These are phyloP conservation scores for Melipona quadrifasciata DNA, from an alignment of 1,140 invertebrate species.

Conservation along the genomic window DNA sequence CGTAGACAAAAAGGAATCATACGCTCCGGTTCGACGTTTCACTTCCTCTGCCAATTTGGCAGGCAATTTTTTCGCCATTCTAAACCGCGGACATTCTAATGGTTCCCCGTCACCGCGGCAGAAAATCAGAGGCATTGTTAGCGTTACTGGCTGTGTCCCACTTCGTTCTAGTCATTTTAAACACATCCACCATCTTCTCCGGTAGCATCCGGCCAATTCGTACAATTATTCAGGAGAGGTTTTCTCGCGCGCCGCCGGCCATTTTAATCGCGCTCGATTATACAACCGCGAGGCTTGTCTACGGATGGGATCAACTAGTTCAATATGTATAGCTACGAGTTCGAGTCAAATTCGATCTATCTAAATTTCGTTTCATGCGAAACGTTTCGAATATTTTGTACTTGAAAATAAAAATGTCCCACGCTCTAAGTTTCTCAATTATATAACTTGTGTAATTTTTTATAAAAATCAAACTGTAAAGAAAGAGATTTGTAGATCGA, in stretches of 20 bases:
- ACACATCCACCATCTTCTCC: not conserved
- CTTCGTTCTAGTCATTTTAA: not conserved
- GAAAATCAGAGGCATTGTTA: not conserved
- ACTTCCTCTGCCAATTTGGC: not conserved
- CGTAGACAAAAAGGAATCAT: not conserved
- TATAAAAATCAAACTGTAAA: no score
- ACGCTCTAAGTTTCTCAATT: no score
- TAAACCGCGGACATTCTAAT: not conserved
- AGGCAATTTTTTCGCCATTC: not conserved
- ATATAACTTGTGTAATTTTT: no score
- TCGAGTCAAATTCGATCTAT: no score
- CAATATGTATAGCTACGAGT: no score
- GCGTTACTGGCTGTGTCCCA: not conserved
- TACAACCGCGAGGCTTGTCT: not conserved
- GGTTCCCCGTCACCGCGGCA: not conserved
- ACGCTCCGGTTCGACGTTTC: no score
- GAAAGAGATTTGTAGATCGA: no score
- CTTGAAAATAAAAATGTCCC: no score
- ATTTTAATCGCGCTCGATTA: slow-evolving; percentile 5
- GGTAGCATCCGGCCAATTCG: not conserved
- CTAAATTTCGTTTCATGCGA: no score
- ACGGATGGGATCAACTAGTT: no score
- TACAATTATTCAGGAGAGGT: not conserved
- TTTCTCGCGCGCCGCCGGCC: not conserved
- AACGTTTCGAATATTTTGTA: no score